Evolutionary conservation across 2,797 vertebrate species (phyloP).

Genomic region (Okamejei kenojei): DNA sequence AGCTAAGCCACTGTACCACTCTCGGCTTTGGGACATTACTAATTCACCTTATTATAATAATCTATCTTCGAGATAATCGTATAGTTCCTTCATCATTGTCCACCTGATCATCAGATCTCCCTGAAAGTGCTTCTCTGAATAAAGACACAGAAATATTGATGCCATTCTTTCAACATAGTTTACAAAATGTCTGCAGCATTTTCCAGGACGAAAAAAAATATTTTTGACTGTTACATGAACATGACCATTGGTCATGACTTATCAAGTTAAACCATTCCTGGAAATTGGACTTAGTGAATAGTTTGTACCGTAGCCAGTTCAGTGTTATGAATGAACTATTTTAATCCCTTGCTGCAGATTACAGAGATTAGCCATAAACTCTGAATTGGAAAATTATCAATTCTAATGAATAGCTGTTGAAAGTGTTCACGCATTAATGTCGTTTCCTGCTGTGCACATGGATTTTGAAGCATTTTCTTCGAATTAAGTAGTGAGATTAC

Average conservation of each 20-base stretch:
- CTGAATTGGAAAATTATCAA: neutral
- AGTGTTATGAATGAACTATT: neutral
- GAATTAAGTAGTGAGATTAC: neutral
- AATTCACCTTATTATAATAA: neutral
- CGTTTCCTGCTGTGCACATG: neutral
- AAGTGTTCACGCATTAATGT: neutral
- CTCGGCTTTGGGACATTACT: neutral
- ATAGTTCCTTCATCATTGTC: neutral
- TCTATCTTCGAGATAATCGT: neutral
- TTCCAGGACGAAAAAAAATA: neutral
- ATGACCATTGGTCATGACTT: neutral
- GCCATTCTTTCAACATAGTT: neutral
- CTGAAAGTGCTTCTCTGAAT: neutral
- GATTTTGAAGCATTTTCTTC: neutral
- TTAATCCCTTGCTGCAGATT: neutral
- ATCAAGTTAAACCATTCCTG: neutral
- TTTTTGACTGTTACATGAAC: too few species aligned
- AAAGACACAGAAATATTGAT: neutral
- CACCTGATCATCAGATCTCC: too few species aligned
- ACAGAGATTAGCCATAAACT: neutral
- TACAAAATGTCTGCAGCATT: neutral
- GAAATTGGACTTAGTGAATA: neutral
- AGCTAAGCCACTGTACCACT: too few species aligned
- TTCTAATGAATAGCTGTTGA: neutral
- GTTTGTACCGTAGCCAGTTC: neutral